Base-by-base conservation (phyloP, 2,797 vertebrate genomes). In the Pseudopleuronectes americanus region DNA sequence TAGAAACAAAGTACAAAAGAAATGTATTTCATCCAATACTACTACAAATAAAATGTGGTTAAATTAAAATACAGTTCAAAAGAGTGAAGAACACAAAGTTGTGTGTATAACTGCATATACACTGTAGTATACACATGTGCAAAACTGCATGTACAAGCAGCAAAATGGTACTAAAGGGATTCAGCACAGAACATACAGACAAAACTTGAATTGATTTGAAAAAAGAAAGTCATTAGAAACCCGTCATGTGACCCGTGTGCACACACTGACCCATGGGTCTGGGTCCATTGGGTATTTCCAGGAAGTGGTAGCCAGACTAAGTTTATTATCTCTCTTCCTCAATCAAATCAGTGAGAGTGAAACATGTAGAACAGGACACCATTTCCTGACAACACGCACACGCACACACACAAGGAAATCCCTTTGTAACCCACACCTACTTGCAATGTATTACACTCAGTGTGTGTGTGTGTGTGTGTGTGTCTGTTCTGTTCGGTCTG, bases 281-380 rank as follows among this genome's bases (percentile, higher is more conserved):
- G 38, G 12, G 68, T 84, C 76, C 79, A 61, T 33, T 64, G 87
- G 71, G 79, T 81, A 86, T 89, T 88, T 86, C 67, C 85, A 86
- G 85, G 88, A 91, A 90, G 82, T 83, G 78, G 79, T 80, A 84
- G 85, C 78, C 73, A 87, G 88, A 90, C 85, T 90, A 67, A 84
- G 86, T 92, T 90, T 85, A 89, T 90, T 87, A 85, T 91, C 71
- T 71, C 79, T 76, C 76, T 80, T 79, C 81, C 77, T 85, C 78
- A 91, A 93, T 92, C 87, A 89, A 89, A 91, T 93, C 85, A 91
- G 79, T 38, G 74, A 87, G 56, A 83, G 83, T 80, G 81, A 77
- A 84, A 87, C 86, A 88, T 89, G 89, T 79, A 66, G 71, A 81
- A 78, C 84, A 86, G 68, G 70, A 77, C 69, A 81, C 68, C 69